A percentile compares a stretch with the other conserved stretches of the same genome.
Evolutionary conservation across 2,888 invertebrate genomes (phyloP).

Genomic region (Aleiodes leptofemur): DNA sequence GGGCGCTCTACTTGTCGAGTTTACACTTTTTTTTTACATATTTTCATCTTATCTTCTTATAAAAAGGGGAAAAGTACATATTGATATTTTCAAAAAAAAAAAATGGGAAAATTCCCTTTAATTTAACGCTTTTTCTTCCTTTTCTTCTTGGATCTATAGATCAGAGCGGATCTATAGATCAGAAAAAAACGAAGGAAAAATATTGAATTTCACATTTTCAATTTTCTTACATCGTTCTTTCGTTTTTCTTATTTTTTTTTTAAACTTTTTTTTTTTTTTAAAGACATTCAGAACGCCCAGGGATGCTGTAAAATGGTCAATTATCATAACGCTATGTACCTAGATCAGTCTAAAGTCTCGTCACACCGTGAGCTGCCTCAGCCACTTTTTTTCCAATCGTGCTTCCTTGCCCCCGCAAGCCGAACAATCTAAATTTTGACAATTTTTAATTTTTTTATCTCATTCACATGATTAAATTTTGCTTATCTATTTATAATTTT

Average conservation of each 20-base stretch:
- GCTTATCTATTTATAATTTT: slow-evolving; percentile 43
- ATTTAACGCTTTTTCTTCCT: background rate
- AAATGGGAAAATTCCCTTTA: background rate
- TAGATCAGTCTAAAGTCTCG: slow-evolving; percentile 76
- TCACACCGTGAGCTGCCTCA: slow-evolving; percentile 74
- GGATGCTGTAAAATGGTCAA: slow-evolving; percentile 64
- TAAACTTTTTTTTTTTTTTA: slow-evolving; percentile 7
- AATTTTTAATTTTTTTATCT: slow-evolving; percentile 26
- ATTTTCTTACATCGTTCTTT: background rate
- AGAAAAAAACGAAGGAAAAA: slow-evolving; percentile 5
- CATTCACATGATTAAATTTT: slow-evolving; percentile 36
- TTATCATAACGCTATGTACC: slow-evolving; percentile 73
- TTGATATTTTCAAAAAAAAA: background rate
- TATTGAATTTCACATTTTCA: background rate
- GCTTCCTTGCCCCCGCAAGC: slow-evolving; percentile 71
- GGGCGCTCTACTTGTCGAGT: slow-evolving; percentile 8
- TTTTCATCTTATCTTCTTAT: no score
- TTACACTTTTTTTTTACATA: background rate
- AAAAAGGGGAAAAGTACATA: background rate
- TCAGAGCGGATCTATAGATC: no score
- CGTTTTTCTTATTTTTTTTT: background rate
- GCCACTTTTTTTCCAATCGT: slow-evolving; percentile 65
- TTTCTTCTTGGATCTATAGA: background rate
- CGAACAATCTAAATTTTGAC: slow-evolving; percentile 55
- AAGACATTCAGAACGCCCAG: slow-evolving; percentile 63